A percentile compares a stretch with the other conserved stretches of the same genome.
Evolutionary conservation across 1,140 invertebrate genomes (phyloP).

Genomic region (Drosophila mayri): DNA sequence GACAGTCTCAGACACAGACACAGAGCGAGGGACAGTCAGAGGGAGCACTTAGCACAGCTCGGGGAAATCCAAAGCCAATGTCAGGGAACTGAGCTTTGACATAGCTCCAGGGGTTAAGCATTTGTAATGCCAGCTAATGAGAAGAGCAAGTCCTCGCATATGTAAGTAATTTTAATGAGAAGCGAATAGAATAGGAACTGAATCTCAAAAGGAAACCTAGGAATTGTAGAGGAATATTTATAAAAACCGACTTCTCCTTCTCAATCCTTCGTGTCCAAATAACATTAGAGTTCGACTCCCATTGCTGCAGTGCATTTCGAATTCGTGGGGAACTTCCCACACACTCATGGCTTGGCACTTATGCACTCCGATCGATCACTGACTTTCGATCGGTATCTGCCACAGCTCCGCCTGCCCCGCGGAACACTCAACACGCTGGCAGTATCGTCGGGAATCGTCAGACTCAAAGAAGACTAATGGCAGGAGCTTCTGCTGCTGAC

Average conservation of each 20-base stretch:
- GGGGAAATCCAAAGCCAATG: conserved; percentile 29
- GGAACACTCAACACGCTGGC: conserved; percentile 52
- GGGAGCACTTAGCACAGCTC: conserved; percentile 22
- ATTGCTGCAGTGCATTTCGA: conserved; percentile 14
- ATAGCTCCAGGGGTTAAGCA: conserved; percentile 55
- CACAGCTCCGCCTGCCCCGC: conserved; percentile 33
- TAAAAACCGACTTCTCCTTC: background rate
- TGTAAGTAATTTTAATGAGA: conserved; percentile 63
- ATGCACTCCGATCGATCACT: conserved; percentile 65
- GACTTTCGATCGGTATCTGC: conserved; percentile 56
- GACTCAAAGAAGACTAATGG: conserved; percentile 71
- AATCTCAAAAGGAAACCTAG: background rate
- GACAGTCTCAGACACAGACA: conserved; percentile 30
- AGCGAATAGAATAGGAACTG: background rate
- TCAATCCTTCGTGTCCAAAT: background rate
- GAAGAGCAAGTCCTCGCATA: conserved; percentile 40
- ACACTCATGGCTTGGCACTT: conserved; percentile 7
- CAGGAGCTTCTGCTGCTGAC: conserved; percentile 64
- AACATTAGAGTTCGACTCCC: background rate
- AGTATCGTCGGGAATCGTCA: conserved; percentile 25
- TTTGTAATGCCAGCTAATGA: conserved; percentile 61
- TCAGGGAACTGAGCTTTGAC: conserved; percentile 33
- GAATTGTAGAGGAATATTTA: background rate
- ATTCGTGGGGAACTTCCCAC: conserved; percentile 23
- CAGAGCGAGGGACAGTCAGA: background rate